Evolutionary conservation across 1,140 invertebrate genomes (phyloP).

Genomic region (Hylaeus volcanicus): DNA sequence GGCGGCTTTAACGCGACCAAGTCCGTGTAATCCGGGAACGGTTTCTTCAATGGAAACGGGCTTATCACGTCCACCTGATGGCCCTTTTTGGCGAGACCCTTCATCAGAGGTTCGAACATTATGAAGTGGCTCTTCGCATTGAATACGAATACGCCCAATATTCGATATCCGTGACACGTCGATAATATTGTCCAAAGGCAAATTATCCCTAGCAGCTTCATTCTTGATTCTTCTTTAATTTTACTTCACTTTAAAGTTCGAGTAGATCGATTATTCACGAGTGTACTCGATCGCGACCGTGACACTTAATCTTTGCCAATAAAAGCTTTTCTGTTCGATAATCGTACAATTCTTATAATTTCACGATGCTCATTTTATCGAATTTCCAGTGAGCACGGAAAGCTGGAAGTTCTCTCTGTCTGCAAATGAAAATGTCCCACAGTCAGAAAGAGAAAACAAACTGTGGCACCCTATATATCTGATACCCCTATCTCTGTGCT

Average conservation of each 20-base stretch:
- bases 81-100: conserved; percentile 80
- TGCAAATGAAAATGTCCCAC: too few relatives aligned
- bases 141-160: conserved; percentile 78
- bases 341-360: too few relatives aligned
- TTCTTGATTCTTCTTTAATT: neutral
- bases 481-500: too few relatives aligned
- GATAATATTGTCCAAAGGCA: neutral
- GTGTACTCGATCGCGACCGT: neutral
- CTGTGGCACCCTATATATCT: too few relatives aligned
- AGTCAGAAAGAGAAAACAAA: too few relatives aligned
- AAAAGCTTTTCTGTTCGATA: too few relatives aligned
- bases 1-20: conserved; percentile 57
- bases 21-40: conserved; percentile 81
- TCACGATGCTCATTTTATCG: too few relatives aligned
- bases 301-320: too few relatives aligned
- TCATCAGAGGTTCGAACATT: conserved; percentile 81
- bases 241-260: neutral
- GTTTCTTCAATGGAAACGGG: conserved; percentile 78
- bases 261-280: neutral
- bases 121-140: conserved; percentile 82
- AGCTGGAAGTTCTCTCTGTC: too few relatives aligned
- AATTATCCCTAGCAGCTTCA: conserved; percentile 31
- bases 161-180: conserved; percentile 60
- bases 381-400: too few relatives aligned
- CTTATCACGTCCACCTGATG: conserved; percentile 83